Conservation (phyloP, 2,888 invertebrate genomes). For the Darwinula stevensoni region DNA sequence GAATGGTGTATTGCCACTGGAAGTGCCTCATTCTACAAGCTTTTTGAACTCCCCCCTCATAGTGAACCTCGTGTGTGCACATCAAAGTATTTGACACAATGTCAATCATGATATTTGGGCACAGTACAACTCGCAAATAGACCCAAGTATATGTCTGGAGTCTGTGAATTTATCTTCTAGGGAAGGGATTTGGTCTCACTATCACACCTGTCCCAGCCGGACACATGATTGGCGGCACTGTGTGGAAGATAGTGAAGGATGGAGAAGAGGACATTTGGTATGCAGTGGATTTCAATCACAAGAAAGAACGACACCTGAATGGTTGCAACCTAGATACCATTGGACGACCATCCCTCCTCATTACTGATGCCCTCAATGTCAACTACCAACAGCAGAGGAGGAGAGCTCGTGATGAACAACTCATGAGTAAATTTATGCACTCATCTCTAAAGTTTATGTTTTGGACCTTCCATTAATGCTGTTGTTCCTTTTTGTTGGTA, state of each 20-base stretch:
- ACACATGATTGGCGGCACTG: conserved; percentile 92
- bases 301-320: conserved; percentile 87
- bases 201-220: conserved; percentile 78
- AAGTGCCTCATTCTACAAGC: no score
- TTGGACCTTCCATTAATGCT: no score
- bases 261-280: conserved; percentile 97
- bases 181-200: conserved; percentile 80
- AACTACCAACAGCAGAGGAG: conserved; percentile 71
- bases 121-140: background rate
- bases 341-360: conserved; percentile 54
- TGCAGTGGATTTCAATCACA: conserved; percentile 95
- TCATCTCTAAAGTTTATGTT: background rate
- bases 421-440: conserved; percentile 41
- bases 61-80: background rate
- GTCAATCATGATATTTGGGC: background rate
- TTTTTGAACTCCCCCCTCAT: no score
- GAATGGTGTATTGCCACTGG: no score
- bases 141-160: conserved; percentile 6
- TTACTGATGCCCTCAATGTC: conserved; percentile 86
- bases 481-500: no score
- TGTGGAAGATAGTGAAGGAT: conserved; percentile 93
- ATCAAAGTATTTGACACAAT: background rate
- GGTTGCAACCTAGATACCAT: conserved; percentile 75
- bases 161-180: no score
- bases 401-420: conserved; percentile 68